A percentile compares a stretch with the other conserved stretches of the same genome.
These are phyloP conservation scores for Pachyrhynchus sulphureomaculatus DNA, from an alignment of 1,140 invertebrate genomes.

Conservation along the genomic window DNA sequence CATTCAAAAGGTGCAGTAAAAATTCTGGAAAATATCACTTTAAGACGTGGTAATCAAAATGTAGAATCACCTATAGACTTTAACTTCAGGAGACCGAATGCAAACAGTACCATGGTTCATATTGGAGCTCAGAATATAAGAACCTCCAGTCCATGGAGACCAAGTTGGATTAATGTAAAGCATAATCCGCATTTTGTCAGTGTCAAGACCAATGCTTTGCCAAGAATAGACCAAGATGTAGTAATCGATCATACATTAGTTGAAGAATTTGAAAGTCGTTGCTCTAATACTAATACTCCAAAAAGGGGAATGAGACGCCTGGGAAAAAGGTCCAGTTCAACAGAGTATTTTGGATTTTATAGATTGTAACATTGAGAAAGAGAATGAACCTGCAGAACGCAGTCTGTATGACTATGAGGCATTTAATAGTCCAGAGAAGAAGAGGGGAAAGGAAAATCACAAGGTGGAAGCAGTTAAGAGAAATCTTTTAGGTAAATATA, in stretches of 20 bases:
- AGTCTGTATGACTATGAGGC: slow-evolving; percentile 31
- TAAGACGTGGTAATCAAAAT: background rate
- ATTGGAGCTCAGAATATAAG: background rate
- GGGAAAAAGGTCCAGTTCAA: slow-evolving; percentile 9
- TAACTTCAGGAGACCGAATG: slow-evolving; percentile 15
- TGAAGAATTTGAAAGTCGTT: slow-evolving; percentile 18
- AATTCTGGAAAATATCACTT: background rate
- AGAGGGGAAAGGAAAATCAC: background rate
- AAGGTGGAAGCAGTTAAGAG: background rate
- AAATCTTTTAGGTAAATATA: slow-evolving; percentile 7
- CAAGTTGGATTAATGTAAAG: slow-evolving; percentile 15
- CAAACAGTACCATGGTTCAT: slow-evolving; percentile 32
- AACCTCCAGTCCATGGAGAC: slow-evolving; percentile 32
- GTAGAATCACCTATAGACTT: slow-evolving; percentile 14
- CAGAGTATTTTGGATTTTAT: slow-evolving; percentile 27
- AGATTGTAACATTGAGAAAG: slow-evolving; percentile 22
- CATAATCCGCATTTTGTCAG: slow-evolving; percentile 32
- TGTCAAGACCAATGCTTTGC: slow-evolving; percentile 27
- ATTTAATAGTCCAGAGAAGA: slow-evolving; percentile 31
- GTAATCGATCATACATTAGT: slow-evolving; percentile 30
- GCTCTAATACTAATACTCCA: background rate
- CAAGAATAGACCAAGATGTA: slow-evolving; percentile 29
- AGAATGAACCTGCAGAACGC: slow-evolving; percentile 2
- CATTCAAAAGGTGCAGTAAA: background rate
- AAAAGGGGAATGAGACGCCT: background rate